Percentiles rank a stretch among this genome's conserved stretches.
These are phyloP conservation scores for Atrina japonica DNA, from an alignment of 2,888 invertebrate species.

Conservation along the genomic window DNA sequence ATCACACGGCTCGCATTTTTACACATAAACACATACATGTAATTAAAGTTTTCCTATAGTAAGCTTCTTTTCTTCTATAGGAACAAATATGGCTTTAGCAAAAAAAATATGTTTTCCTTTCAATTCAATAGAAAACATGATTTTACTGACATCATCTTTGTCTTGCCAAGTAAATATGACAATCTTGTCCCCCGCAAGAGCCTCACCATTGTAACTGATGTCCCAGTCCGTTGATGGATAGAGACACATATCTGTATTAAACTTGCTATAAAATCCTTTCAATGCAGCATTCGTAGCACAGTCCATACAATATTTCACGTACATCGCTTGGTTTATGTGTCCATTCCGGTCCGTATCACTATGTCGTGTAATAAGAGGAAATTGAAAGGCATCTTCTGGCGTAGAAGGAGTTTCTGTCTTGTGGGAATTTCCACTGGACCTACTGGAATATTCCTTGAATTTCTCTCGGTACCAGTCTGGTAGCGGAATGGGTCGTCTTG, in stretches of 20 bases:
- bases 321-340: conserved; percentile 33
- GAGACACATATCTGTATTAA: conserved; percentile 27
- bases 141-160: not conserved
- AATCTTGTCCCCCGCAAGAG: conserved; percentile 15
- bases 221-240: conserved; percentile 12
- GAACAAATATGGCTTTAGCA: conserved; percentile 9
- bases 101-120: conserved; percentile 7
- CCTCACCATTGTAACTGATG: conserved; percentile 27
- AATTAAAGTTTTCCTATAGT: too few relatives aligned
- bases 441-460: not conserved
- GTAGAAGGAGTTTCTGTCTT: not conserved
- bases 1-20: too few relatives aligned
- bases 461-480: conserved; percentile 32
- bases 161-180: conserved; percentile 27
- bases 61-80: too few relatives aligned
- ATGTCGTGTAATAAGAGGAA: not conserved
- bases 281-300: conserved; percentile 25
- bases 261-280: conserved; percentile 13
- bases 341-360: conserved; percentile 35
- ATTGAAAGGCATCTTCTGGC: conserved; percentile 15
- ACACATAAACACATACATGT: too few relatives aligned
- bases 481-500: conserved; percentile 24
- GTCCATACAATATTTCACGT: conserved; percentile 35
- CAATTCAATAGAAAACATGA: conserved; percentile 16
- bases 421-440: not conserved